Base-by-base conservation (phyloP, 2,113 vertebrate genomes). In the Gobio gobio region DNA sequence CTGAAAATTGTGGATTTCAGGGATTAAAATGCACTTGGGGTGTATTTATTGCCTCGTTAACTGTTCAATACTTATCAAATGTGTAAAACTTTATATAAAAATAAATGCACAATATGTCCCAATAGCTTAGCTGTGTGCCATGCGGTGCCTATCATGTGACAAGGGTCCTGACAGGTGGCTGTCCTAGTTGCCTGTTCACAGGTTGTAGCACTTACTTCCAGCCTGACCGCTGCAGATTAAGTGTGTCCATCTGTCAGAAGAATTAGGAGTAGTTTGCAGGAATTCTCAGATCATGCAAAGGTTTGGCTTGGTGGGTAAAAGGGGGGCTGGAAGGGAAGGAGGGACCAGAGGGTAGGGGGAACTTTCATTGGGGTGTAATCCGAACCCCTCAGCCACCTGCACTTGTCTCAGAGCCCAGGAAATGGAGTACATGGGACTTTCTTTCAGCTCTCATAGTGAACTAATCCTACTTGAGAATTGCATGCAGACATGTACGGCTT, bases 191-290 rank as follows among this genome's bases (percentile, higher is more conserved):
- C 82, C 86, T 87, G 90, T 90, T 91, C 89, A 82, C 91, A 93
- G 91, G 92, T 93, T 93, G 91, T 90, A 93, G 91, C 90, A 91
- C 87, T 47, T 89, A 87, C 83, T 87, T 88, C 89, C 90, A 89
- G 89, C 91, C 83, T 49, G 78, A 88, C 87, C 45, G 22, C 68
- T 86, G 84, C 81, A 81, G 87, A 90, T 88, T 87, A 92, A 92
- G 90, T 88, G 85, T 88, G 91, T 93, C 93, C 93, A 93, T 94
- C 90, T 94, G 93, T 93, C 91, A 90, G 87, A 90, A 90, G 91
- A 93, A 92, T 94, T 93, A 91, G 79, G 64, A 76, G 74, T 92
- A 92, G 94, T 93, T 93, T 93, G 89, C 58, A 90, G 90, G 91
- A 94, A 94, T 93, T 91, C 92, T 93, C 89, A 92, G 91, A 93